Evolutionary conservation across 1,140 invertebrate genomes (phyloP), one percentile per base, ranked within the genome.

Genomic region (Saccostrea echinata): DNA sequence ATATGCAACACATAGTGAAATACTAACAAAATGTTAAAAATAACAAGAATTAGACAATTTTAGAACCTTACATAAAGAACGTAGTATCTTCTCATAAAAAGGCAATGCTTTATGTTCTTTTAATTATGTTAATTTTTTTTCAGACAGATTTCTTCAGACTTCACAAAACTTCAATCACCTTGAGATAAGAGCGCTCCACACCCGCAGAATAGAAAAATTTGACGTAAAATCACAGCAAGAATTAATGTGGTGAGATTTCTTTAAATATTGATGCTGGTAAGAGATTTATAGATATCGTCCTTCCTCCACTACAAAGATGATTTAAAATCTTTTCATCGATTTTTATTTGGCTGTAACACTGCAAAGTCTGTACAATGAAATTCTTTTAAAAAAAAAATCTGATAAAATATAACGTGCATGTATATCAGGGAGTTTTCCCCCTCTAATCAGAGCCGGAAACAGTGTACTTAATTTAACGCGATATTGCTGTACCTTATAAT

Each of bases 151-250:
- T 61, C 4, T 4, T 61, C 6, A 61, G 3, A n/a, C 55, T 4
- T 61, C 18, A 21, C 55, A 61, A 61, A n/a, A 21, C 18, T 21
- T 61, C 18, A 61, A 61, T 21, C 18, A 61, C 55, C n/a, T 6
- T 18, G 55, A 18, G 55, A 61, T 61, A 61, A 61, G 55, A n/a
- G 55, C 18, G 18, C 18, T n/a, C 18, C 55, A 61, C 55, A 18
- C 55, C 55, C 13, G n/a, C 18, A 18, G 16, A 2, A 61, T 8
- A 61, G 30, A 71, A 33, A 33, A 16, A 33, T 33, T 3, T 30
- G 68, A 71, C 68, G 68, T 71, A 27, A 33, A 71, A 71, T 30
- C 68, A 71, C 68, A 71, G 68, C 68, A 13, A 71, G 68, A 71
- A 13, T 71, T 33, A 16, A 71, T 24, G 27, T 71, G 24, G 68